A percentile compares a stretch with the other conserved stretches of the same genome.
phyloP scores from a whole-genome alignment of 2,797 vertebrate genomes.

The Eulemur mongoz region DNA sequence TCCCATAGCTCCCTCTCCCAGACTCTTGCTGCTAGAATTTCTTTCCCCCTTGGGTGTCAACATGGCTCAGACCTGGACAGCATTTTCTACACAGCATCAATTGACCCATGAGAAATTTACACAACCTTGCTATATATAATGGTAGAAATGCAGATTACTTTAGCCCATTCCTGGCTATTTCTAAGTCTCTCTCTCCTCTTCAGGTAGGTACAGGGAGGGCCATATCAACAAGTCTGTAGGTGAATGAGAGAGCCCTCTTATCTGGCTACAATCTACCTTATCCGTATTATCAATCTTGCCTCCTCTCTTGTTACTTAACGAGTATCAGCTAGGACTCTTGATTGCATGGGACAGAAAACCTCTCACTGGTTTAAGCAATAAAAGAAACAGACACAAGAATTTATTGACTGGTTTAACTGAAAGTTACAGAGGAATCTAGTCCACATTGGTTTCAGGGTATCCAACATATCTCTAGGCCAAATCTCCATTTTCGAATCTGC shows the following conservation, averaged over 20 bases:
- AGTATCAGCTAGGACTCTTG: neutral
- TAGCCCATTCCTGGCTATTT: neutral
- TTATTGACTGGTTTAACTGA: slow-evolving; percentile 23
- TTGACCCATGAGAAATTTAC: neutral
- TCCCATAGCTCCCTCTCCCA: neutral
- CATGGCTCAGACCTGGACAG: neutral
- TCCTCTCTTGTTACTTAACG: neutral
- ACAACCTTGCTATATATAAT: neutral
- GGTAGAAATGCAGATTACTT: neutral
- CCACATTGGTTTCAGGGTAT: neutral
- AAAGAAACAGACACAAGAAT: slow-evolving; percentile 1
- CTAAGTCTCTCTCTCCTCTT: neutral
- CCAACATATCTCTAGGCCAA: neutral
- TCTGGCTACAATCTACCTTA: neutral
- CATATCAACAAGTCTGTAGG: neutral
- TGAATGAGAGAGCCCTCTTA: neutral
- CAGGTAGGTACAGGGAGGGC: neutral
- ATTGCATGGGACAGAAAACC: neutral
- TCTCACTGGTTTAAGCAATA: slow-evolving; percentile 37
- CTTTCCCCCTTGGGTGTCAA: neutral
- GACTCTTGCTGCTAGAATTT: slow-evolving; percentile 6
- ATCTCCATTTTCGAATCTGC: neutral
- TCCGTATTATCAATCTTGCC: neutral
- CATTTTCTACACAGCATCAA: neutral
- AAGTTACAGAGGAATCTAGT: slow-evolving; percentile 24